Base-by-base conservation (phyloP, 1,140 invertebrate genomes). In the Copidosoma floridanum region DNA sequence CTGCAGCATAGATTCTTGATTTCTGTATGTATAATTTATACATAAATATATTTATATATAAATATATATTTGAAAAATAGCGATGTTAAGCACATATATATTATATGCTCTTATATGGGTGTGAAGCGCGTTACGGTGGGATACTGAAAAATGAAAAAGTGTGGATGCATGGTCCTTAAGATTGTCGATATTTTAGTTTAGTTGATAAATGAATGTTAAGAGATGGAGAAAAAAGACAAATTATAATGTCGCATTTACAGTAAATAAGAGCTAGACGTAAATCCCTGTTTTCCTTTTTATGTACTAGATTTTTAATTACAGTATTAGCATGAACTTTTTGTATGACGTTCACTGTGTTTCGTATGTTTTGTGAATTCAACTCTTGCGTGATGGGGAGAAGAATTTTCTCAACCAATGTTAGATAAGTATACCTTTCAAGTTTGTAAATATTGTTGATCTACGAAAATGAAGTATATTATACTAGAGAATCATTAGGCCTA, bases 1-100 rank as follows among this genome's bases (percentile, higher is more conserved):
- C 54, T 65, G 57, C 50, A 68, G 62, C 59, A 38, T 66, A 69
- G 68, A 61, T 70, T 59, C 21, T 53, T 72, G 64, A 67, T 68
- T 65, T 63, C 66, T 71, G 57, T 67, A 68, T 68, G 64, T 65
- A 62, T 69, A 71, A 68, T 66, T 63, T 62, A 61, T 70, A 63
- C 43, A 54, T 58, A 54, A 26, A 48, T 57, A 64, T 61, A 55
- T 29, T 35, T 52, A 43, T 50, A 48, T 48, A 23, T 20, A 63
- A 47, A 57, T 47, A 23, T 57, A 52, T 60, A 52, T 60, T 46
- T 60, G 52, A 37, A n/a, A n/a, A 64, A 47, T 64, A 64, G 57
- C 35, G 53, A 64, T 64, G 29, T 64, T 59, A 58, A 32, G 60
- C 47, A 21, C 29, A 51, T 37, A 56, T n/a, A n/a, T n/a, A n/a